Evolutionary conservation across 2,888 invertebrate species (phyloP), one percentile per base, ranked within the genome.

Genomic region (Strigamia maritima): DNA sequence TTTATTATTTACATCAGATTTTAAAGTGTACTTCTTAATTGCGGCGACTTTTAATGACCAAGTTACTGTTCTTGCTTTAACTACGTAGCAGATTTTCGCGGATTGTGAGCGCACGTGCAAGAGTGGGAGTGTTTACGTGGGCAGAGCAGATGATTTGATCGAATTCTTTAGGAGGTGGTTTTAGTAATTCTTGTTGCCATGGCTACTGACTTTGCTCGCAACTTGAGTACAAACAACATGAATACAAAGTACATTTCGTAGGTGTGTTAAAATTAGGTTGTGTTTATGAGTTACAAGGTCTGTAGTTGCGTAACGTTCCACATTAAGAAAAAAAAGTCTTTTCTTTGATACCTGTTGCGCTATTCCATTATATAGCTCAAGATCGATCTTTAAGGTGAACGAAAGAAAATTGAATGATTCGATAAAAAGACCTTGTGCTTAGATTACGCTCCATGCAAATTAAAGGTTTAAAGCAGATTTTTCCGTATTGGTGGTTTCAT

Each of bases 381-480:
- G 60, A 65, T 65, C 60, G 60, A 65, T 65, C 44, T 60, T n/a
- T 60, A 22, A 65, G 60, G 24, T 24, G 60, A 24, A 65, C 24
- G 60, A 24, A 65, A 65, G 19, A 65, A 65, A 65, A 65, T 12
- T 65, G 60, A 65, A 65, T 65, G 60, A 65, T n/a, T 65, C 24
- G 24, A 65, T 22, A 8, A 65, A 44, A 65, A 65, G 60, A 1
- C 19, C 24, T 24, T 65, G 60, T 65, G 24, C 60, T 65, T 22
- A 65, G 60, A 65, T 65, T 65, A 65, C 60, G 12, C 44, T 7
- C 6, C 60, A 6, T 1, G 22, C 60, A 65, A 65, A 65, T 65
- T 65, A 65, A 65, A 65, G 14, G 22, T 22, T 65, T 65, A 65
- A 65, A 65, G 14, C 44, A 14, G 4, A 4, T 4, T 12, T 44